Conservation (phyloP, 2,888 invertebrate species). For the Tetanocera ferruginea region DNA sequence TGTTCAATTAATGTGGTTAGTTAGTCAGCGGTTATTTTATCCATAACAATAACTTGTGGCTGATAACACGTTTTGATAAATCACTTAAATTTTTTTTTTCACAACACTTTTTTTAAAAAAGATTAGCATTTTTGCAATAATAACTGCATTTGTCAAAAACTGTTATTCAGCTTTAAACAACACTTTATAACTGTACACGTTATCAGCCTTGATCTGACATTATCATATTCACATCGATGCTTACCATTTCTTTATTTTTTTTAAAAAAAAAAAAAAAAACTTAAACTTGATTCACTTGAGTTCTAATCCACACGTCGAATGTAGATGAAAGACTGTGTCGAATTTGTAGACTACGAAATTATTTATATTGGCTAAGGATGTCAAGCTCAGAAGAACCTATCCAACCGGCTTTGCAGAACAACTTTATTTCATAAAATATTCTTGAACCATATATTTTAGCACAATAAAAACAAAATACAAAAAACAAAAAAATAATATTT, state of each 20-base stretch:
- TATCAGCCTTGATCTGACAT: not conserved
- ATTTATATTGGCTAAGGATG: conserved; percentile 67
- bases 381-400: conserved; percentile 51
- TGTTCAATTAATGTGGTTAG: not conserved
- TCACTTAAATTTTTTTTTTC: not conserved
- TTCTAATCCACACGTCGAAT: conserved; percentile 63
- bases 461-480: conserved; percentile 39
- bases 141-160: not conserved
- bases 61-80: not conserved
- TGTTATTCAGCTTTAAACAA: not conserved
- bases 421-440: conserved; percentile 57
- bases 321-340: conserved; percentile 64
- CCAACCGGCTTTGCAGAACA: conserved; percentile 62
- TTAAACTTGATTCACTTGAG: conserved; percentile 46
- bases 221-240: conserved; percentile 39
- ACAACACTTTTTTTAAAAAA: not conserved
- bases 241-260: conserved; percentile 55
- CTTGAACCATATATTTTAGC: conserved; percentile 57
- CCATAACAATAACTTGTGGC: too few relatives aligned
- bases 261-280: too few relatives aligned
- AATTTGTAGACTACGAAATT: conserved; percentile 59
- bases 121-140: not conserved
- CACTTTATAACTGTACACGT: conserved; percentile 1
- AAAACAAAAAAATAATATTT: conserved; percentile 7
- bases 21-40: too few relatives aligned